Conservation (phyloP, 1,140 invertebrate species). For the Euwallacea similis region DNA sequence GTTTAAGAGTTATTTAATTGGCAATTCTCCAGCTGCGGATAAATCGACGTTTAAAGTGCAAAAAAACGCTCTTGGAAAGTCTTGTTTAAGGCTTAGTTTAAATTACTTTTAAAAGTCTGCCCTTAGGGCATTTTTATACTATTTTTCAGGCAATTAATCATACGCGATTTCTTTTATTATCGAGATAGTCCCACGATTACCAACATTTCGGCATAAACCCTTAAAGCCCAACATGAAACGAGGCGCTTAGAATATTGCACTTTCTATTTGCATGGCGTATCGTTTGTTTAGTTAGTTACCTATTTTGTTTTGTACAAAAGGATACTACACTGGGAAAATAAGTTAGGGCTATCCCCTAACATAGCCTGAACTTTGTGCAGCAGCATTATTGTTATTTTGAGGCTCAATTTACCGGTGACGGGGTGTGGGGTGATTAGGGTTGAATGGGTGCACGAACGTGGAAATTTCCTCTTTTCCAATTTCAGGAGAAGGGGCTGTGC, state of each 20-base stretch:
- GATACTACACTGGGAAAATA: neutral
- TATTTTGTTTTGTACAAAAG: conserved; percentile 3
- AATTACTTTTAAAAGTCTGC: conserved; percentile 1
- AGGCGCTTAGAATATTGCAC: too few relatives aligned
- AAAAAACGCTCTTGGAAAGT: neutral
- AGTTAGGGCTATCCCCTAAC: neutral
- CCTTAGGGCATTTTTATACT: neutral
- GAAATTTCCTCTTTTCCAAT: too few relatives aligned
- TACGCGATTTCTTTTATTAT: neutral
- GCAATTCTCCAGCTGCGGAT: neutral
- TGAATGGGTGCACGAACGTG: too few relatives aligned
- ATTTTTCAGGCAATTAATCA: neutral
- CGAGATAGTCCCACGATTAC: too few relatives aligned
- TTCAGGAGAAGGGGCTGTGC: too few relatives aligned
- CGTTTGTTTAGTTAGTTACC: conserved; percentile 14
- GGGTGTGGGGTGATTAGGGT: too few relatives aligned
- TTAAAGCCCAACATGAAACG: too few relatives aligned
- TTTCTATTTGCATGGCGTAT: conserved; percentile 9
- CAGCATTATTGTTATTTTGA: conserved; percentile 3
- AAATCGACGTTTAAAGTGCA: conserved; percentile 11
- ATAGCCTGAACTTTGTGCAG: neutral
- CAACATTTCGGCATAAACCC: too few relatives aligned
- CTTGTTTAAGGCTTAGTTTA: neutral
- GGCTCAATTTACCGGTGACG: neutral
- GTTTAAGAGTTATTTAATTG: conserved; percentile 13